These are phyloP conservation scores for Syngnathus floridae DNA, from an alignment of 2,113 vertebrate species.

Conservation along the genomic window DNA sequence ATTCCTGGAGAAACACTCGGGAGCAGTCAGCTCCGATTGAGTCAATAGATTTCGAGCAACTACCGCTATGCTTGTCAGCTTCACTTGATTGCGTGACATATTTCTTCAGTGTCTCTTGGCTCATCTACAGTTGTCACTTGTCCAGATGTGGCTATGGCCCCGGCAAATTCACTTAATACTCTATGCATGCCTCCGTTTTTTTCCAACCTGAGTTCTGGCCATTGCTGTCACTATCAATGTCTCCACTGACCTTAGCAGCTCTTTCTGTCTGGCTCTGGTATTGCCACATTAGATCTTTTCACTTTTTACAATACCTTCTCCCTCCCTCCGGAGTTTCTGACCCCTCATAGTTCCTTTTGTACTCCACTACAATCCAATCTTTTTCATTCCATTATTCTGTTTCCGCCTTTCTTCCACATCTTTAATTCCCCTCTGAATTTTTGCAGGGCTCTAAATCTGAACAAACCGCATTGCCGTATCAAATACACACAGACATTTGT, in stretches of 20 bases:
- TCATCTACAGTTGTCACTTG: conserved; percentile 58
- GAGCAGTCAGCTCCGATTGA: conserved; percentile 31
- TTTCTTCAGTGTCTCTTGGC: conserved; percentile 55
- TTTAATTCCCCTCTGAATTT: conserved; percentile 29
- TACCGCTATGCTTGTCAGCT: conserved; percentile 48
- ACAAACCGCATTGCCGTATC: conserved; percentile 24
- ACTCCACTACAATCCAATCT: conserved; percentile 16
- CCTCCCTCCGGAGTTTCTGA: conserved; percentile 25
- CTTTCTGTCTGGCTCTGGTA: conserved; percentile 39
- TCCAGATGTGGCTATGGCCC: conserved; percentile 43
- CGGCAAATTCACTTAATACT: conserved; percentile 49
- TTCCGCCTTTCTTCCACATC: conserved; percentile 19
- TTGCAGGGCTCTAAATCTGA: conserved; percentile 18
- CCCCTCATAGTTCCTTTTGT: conserved; percentile 31
- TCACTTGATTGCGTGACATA: conserved; percentile 57
- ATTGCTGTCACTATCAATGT: conserved; percentile 58
- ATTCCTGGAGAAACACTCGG: conserved; percentile 13
- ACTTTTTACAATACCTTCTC: conserved; percentile 14
- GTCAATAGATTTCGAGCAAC: conserved; percentile 48
- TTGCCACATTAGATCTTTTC: conserved; percentile 26
- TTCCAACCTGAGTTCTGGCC: conserved; percentile 47
- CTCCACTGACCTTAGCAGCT: conserved; percentile 52
- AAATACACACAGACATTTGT: conserved; percentile 25
- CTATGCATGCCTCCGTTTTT: conserved; percentile 30
- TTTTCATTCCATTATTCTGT: conserved; percentile 36